Base-by-base conservation (phyloP, 2,797 vertebrate genomes). In the Chiloscyllium punctatum region DNA sequence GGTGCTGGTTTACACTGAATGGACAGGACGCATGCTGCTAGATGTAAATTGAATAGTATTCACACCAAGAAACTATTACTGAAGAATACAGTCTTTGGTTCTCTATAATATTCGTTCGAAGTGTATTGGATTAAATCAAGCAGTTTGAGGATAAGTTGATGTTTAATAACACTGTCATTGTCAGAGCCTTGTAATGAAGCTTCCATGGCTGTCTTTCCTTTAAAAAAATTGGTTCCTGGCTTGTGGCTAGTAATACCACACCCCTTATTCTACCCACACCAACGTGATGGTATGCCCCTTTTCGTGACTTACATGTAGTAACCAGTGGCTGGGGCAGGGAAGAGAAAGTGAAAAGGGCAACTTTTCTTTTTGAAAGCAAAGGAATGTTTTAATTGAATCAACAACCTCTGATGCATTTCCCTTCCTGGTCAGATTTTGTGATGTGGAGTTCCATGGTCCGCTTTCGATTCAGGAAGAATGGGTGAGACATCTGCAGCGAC, bases 391-490 rank as follows among this genome's bases (percentile, higher is more conserved):
- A 42, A 21, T 66, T 66, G 30, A 16, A 25, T 92, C 18, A 69
- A 13, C 42, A 33, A 15, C 15, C 66, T 53, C 57, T 91, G 30
- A 91, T 8, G 23, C 71, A 16, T 95, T 62, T 82, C 48, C 95
- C 57, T 30, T 68, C 37, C n/a, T 8, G 53, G 0, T 0, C 97
- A 99, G 99, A 98, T 99, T 99, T 97, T 99, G 99, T 79, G 99
- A 99, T 96, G 98, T 99, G 97, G 98, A 99, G 97, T 99, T 99
- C 97, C 98, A 99, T 33, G 99, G 99, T 0, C 99, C 99, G 0
- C 98, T 99, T 96, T 99, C 99, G 2, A 98, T 99, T 96, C 99
- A 99, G 97, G 98, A 99, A 97, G 98, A 99, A 96, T 99, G 99
- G 99, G 98, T 99, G 96, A 97, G 99, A 95, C 99, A 99, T 96